phyloP scores from a whole-genome alignment of 2,113 vertebrate species.

The Scytalopus superciliaris region DNA sequence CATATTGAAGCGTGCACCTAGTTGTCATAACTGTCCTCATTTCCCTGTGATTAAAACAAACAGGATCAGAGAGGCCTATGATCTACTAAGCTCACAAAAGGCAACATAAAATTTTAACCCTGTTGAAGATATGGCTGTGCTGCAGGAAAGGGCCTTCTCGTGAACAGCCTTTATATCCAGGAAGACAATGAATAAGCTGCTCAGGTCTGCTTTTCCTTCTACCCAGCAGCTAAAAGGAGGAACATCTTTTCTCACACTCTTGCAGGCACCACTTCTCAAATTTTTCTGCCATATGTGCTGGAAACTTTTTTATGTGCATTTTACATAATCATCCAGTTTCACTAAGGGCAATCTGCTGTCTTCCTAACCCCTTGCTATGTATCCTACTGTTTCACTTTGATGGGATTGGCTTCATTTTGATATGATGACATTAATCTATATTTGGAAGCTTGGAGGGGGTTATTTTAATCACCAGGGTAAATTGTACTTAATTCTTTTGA shows the following conservation, averaged over 20 bases:
- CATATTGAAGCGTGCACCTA: neutral
- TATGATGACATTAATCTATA: neutral
- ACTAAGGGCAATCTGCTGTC: slow-evolving; percentile 7
- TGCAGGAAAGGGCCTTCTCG: neutral
- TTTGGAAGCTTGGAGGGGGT: neutral
- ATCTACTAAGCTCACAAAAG: neutral
- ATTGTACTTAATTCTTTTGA: neutral
- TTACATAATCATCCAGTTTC: slow-evolving; percentile 23
- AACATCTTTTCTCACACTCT: neutral
- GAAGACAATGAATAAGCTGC: neutral
- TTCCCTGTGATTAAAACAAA: neutral
- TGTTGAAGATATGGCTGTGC: neutral
- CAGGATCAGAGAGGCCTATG: neutral
- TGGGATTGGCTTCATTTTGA: neutral
- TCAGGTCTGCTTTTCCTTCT: neutral
- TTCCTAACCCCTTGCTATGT: neutral
- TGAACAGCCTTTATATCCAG: neutral
- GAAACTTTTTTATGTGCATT: slow-evolving; percentile 28
- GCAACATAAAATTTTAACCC: neutral
- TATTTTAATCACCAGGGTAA: neutral
- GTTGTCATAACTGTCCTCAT: neutral
- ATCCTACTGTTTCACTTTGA: neutral
- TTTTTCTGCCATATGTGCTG: slow-evolving; percentile 16
- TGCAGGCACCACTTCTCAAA: neutral
- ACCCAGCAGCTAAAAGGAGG: neutral